Evolutionary conservation across 2,888 invertebrate species (phyloP).

Genomic region (Steinernema carpocapsae): DNA sequence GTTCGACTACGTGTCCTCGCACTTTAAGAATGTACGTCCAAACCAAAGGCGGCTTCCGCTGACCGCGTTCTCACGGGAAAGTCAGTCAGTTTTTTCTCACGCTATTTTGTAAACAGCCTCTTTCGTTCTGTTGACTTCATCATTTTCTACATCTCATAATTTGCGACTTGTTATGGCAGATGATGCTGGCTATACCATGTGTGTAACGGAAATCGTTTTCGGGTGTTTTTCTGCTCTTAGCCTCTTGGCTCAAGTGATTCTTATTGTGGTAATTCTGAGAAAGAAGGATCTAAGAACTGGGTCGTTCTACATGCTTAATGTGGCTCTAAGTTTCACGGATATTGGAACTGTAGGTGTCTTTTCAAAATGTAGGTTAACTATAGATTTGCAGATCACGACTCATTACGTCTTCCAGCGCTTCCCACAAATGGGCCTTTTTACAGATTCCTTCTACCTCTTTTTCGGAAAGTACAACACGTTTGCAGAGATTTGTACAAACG

Average conservation of each 20-base stretch:
- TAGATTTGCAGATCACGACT: not conserved
- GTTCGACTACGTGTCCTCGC: too few species aligned
- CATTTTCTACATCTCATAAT: too few species aligned
- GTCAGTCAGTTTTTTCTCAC: too few species aligned
- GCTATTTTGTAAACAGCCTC: too few species aligned
- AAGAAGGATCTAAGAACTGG: not conserved
- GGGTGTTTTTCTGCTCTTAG: not conserved
- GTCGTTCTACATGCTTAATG: conserved; percentile 13
- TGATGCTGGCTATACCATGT: not conserved
- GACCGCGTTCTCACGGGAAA: too few species aligned
- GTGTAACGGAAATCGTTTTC: not conserved
- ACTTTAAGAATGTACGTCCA: too few species aligned
- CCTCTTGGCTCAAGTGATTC: not conserved
- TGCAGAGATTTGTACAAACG: conserved; percentile 9
- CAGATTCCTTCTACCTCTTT: not conserved
- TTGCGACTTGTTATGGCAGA: too few species aligned
- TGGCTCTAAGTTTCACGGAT: not conserved
- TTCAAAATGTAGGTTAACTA: too few species aligned
- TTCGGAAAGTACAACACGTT: not conserved
- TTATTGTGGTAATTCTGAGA: not conserved
- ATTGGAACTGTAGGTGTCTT: conserved; percentile 1
- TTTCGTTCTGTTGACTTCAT: too few species aligned
- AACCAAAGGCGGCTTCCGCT: too few species aligned
- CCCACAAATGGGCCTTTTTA: not conserved
- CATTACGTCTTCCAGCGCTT: conserved; percentile 12